A percentile compares a stretch with the other conserved stretches of the same genome.
These are phyloP conservation scores for Meloidogyne hapla DNA, from an alignment of 1,140 invertebrate genomes.

Conservation along the genomic window DNA sequence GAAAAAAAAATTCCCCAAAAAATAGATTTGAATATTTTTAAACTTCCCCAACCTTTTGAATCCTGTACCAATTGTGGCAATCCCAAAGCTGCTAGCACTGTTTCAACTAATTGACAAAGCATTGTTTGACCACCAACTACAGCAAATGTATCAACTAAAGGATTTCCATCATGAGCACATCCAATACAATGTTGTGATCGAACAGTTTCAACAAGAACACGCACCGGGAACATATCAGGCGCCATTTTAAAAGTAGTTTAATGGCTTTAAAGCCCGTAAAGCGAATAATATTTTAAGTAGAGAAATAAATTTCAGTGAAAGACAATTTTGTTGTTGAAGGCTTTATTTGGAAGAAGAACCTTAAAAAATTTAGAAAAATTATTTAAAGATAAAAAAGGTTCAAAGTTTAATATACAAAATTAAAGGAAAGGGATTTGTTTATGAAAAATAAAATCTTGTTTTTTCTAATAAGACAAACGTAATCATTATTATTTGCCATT, in stretches of 20 bases:
- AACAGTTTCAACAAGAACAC: constrained; percentile 50
- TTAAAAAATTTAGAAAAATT: background rate
- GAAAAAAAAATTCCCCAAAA: background rate
- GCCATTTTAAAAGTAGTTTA: constrained; percentile 9
- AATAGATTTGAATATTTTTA: background rate
- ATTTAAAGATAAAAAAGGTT: background rate
- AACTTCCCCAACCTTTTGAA: constrained; percentile 38
- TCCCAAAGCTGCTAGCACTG: constrained; percentile 47
- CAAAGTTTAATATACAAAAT: too few relatives aligned
- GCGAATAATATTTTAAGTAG: background rate
- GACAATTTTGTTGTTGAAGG: background rate
- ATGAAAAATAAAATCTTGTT: background rate
- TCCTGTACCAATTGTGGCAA: constrained; percentile 50
- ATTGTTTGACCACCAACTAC: constrained; percentile 48
- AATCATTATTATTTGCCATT: background rate
- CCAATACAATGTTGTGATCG: constrained; percentile 48
- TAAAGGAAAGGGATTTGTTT: too few relatives aligned
- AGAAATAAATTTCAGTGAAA: background rate
- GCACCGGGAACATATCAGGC: constrained; percentile 51
- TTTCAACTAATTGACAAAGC: constrained; percentile 48
- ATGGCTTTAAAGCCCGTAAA: background rate
- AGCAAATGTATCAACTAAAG: constrained; percentile 49
- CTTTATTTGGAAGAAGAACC: constrained; percentile 6
- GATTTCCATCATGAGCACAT: constrained; percentile 47
- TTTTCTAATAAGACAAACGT: background rate